Percentiles rank a stretch among this genome's conserved stretches.
These are phyloP conservation scores for Odontocolon sp. DNA, from an alignment of 2,888 invertebrate species.

Conservation along the genomic window DNA sequence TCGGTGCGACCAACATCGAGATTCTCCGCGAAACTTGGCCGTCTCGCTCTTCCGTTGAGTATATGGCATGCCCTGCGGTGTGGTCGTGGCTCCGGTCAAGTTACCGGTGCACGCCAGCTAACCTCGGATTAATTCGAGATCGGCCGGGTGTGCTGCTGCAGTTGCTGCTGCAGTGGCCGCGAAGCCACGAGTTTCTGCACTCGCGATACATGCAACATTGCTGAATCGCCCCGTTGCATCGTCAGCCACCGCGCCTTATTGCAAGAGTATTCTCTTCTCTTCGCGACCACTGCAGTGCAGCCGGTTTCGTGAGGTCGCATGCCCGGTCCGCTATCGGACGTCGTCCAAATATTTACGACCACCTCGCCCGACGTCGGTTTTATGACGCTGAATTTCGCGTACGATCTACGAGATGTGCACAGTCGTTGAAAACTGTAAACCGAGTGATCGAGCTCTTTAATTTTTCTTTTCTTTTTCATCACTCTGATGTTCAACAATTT, in stretches of 20 bases:
- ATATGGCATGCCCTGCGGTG: slow-evolving; percentile 61
- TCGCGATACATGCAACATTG: not conserved
- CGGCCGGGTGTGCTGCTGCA: slow-evolving; percentile 54
- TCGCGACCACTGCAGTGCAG: slow-evolving; percentile 25
- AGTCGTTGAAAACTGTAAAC: slow-evolving; percentile 8
- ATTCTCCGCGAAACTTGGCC: slow-evolving; percentile 10
- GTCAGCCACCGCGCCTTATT: slow-evolving; percentile 6
- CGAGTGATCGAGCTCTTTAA: too few species aligned
- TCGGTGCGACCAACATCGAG: slow-evolving; percentile 35
- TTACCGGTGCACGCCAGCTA: slow-evolving; percentile 72
- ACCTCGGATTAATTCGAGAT: slow-evolving; percentile 77
- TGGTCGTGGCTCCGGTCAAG: slow-evolving; percentile 72
- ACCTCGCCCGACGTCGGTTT: slow-evolving; percentile 60
- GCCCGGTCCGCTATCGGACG: slow-evolving; percentile 66
- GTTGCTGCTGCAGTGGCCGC: slow-evolving; percentile 16
- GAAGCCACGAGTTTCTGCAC: slow-evolving; percentile 9
- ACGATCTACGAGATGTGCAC: slow-evolving; percentile 23
- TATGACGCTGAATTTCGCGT: slow-evolving; percentile 66
- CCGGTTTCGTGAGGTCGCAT: slow-evolving; percentile 63
- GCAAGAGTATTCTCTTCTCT: slow-evolving; percentile 14
- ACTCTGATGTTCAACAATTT: not conserved
- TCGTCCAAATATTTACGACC: slow-evolving; percentile 74
- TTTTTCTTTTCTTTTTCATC: not conserved
- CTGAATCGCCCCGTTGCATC: not conserved
- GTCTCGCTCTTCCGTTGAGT: slow-evolving; percentile 18